phyloP scores from a whole-genome alignment of 2,113 vertebrate genomes.

The Corydoras sp. region DNA sequence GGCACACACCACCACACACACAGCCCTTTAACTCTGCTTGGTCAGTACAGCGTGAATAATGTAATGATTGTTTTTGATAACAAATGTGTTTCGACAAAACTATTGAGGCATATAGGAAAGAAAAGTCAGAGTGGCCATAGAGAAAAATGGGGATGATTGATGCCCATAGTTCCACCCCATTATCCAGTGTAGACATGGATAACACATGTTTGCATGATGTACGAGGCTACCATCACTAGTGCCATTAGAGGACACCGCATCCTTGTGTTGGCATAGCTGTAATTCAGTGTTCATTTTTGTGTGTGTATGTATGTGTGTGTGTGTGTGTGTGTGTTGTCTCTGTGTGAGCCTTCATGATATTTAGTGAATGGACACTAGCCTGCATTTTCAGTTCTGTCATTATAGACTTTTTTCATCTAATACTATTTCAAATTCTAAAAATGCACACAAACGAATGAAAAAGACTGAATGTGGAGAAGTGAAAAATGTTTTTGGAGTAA shows the following conservation, averaged over 20 bases:
- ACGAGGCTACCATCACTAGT: slow-evolving; percentile 34
- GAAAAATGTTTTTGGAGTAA: too few species aligned
- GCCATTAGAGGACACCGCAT: slow-evolving; percentile 51
- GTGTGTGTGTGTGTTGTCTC: neutral
- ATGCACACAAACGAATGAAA: too few species aligned
- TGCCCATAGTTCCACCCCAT: slow-evolving; percentile 11
- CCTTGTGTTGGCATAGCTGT: slow-evolving; percentile 43
- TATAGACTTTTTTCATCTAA: too few species aligned
- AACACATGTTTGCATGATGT: slow-evolving; percentile 17
- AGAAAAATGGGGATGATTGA: slow-evolving; percentile 8
- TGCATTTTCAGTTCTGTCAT: too few species aligned
- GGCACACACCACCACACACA: neutral
- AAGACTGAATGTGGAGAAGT: too few species aligned
- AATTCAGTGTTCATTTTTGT: slow-evolving; percentile 32
- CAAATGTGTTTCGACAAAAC: too few species aligned
- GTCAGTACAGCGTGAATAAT: too few species aligned
- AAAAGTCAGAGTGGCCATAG: neutral
- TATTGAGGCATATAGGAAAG: neutral
- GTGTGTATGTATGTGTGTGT: neutral
- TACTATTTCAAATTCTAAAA: too few species aligned
- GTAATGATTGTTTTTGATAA: too few species aligned
- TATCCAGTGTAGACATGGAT: slow-evolving; percentile 1
- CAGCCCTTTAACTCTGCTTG: neutral
- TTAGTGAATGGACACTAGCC: too few species aligned
- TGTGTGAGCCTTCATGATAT: neutral